Evolutionary conservation across 1,140 invertebrate genomes (phyloP), one percentile per base, ranked within the genome.

Genomic region (Orussus abietinus): DNA sequence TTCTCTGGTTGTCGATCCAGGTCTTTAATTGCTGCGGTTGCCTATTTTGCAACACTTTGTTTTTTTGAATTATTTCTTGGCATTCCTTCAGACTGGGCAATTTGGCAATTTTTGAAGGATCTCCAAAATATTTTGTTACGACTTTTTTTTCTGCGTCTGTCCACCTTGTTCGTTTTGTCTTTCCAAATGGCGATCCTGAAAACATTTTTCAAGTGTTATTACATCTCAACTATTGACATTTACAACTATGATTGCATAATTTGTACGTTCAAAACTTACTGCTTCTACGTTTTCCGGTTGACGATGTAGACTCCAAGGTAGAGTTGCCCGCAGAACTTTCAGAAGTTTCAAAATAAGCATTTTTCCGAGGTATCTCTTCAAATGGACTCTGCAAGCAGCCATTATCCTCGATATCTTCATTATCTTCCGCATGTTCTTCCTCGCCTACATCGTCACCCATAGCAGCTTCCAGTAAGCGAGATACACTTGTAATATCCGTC

Each of bases 1-100:
- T 10, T 12, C 39, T 5, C 28, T 42, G 39, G 14, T 42, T 42
- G n/a, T 42, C 39, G 13, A 42, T 33, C 39, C 39, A 42, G 6
- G 30, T 33, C 17, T 42, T 42, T 5, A 42, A 12, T 15, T 42
- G 39, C 18, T 42, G 19, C 3, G 39, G 39, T 21, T 11, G 25
- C 19, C 39, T 32, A 11, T 25, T 5, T 3, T 32, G 3, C 4
- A 42, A 26, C 9, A 32, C 15, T 11, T 13, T 11, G 6, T 42
- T 22, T n/a, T 34, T 33, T 5, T 21, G 6, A 3, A 42, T 32
- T 2, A 34, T 13, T 10, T 32, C 12, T 19, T 21, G 3, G 21
- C 39, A 42, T 33, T 42, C 18, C 7, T 31, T 2, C 12, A 33
- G 18, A 14, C 30, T 15, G 5, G 39, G 39, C 12, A 42, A 14